Evolutionary conservation across 2,113 vertebrate species (phyloP).

Genomic region (Rallus limicola): DNA sequence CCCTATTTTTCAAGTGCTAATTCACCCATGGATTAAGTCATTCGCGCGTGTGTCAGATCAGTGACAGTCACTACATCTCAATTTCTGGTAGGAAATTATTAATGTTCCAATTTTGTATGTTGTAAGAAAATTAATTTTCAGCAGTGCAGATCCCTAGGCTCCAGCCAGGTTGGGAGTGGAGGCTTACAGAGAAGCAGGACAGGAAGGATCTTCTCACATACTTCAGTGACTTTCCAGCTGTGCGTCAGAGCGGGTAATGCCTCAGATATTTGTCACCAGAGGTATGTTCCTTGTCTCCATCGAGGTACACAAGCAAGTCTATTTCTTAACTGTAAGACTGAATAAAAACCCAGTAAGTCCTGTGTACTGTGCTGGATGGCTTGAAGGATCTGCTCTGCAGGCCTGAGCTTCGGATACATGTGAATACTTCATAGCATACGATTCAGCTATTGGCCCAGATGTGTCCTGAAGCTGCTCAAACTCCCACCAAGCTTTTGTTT

Average conservation of each 20-base stretch:
- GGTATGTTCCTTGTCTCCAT: background rate
- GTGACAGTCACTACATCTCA: background rate
- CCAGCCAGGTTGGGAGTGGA: background rate
- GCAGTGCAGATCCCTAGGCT: background rate
- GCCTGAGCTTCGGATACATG: background rate
- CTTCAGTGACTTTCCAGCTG: background rate
- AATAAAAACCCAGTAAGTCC: background rate
- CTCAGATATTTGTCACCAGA: background rate
- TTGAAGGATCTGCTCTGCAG: background rate
- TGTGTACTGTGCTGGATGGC: background rate
- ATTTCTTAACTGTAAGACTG: background rate
- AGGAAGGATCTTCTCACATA: background rate
- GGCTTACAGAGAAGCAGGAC: background rate
- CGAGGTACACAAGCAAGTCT: background rate
- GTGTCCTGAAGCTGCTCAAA: background rate
- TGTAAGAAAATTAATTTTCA: background rate
- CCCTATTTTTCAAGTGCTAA: background rate
- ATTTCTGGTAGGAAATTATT: slow-evolving; percentile 5
- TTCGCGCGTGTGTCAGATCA: background rate
- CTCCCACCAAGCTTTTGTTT: slow-evolving; percentile 6
- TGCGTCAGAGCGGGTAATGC: background rate
- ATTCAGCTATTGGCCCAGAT: background rate
- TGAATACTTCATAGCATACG: background rate
- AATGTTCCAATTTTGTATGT: background rate
- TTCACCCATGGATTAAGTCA: background rate